Percentiles rank a stretch among this genome's conserved stretches.
Evolutionary conservation across 1,140 invertebrate genomes (phyloP).

Genomic region (Zaprionus taronus): DNA sequence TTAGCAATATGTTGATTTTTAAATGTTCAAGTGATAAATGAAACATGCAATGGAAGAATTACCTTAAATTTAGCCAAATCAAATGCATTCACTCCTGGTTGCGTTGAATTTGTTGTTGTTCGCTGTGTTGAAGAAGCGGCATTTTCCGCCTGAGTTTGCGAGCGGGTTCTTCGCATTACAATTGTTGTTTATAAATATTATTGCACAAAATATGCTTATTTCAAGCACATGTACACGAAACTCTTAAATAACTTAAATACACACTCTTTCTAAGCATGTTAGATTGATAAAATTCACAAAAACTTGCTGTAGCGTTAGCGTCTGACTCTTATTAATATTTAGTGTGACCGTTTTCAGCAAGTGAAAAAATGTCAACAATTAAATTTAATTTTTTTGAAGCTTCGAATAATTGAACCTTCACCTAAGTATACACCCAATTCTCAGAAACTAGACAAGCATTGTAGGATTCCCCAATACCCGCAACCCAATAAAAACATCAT

Average conservation of each 20-base stretch:
- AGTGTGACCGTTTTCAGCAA: slow-evolving; percentile 31
- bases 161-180: slow-evolving; percentile 83
- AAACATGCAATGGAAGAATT: slow-evolving; percentile 20
- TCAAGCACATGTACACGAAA: slow-evolving; percentile 22
- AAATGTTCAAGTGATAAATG: slow-evolving; percentile 45
- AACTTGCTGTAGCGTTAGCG: slow-evolving; percentile 48
- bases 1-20: slow-evolving; percentile 18
- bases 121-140: slow-evolving; percentile 66
- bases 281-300: slow-evolving; percentile 34
- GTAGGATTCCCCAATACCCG: not conserved
- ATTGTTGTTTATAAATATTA: slow-evolving; percentile 46
- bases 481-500: not conserved
- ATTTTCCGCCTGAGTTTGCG: slow-evolving; percentile 83
- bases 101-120: slow-evolving; percentile 51
- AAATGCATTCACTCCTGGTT: slow-evolving; percentile 58
- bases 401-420: not conserved
- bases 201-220: slow-evolving; percentile 47
- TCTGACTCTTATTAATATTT: slow-evolving; percentile 35
- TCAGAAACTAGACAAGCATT: not conserved
- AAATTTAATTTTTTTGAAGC: not conserved
- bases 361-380: slow-evolving; percentile 6
- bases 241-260: slow-evolving; percentile 34
- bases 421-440: not conserved
- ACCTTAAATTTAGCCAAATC: slow-evolving; percentile 70
- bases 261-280: slow-evolving; percentile 37